Evolutionary conservation across 2,888 invertebrate genomes (phyloP).

Genomic region (Horisme vitalbata): DNA sequence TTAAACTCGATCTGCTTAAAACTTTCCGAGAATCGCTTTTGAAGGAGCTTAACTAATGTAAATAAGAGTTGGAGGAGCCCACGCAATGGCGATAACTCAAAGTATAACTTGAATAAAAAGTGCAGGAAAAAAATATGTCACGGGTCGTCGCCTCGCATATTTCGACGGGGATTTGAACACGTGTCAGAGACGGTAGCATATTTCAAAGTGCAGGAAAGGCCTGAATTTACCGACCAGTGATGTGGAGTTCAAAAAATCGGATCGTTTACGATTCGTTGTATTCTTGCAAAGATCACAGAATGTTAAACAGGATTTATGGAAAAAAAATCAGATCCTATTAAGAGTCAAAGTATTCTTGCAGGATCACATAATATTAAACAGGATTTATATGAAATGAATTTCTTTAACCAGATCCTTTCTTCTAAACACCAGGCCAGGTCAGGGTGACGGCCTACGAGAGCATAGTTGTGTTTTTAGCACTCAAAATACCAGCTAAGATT

Average conservation of each 20-base stretch:
- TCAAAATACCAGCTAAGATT: no score
- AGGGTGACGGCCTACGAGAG: no score
- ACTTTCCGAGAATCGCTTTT: conserved; percentile 25
- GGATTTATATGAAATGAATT: no score
- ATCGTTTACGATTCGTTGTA: neutral
- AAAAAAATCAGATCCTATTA: no score
- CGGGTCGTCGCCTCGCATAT: conserved; percentile 58
- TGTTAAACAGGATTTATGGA: no score
- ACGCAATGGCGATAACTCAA: conserved; percentile 36
- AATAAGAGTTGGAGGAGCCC: conserved; percentile 12
- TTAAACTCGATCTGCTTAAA: conserved; percentile 18
- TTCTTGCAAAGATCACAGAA: neutral
- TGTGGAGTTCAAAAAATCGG: conserved; percentile 4
- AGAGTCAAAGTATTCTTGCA: no score
- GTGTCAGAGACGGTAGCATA: conserved; percentile 60
- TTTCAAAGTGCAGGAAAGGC: conserved; percentile 52
- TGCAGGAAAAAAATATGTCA: conserved; percentile 49
- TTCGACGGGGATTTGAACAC: conserved; percentile 58
- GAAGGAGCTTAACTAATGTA: conserved; percentile 19
- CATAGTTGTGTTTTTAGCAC: no score
- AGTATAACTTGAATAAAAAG: conserved; percentile 34
- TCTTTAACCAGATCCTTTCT: no score
- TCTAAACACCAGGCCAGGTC: no score
- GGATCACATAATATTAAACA: no score
- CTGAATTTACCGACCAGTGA: conserved; percentile 25